Evolutionary conservation across 2,888 invertebrate genomes (phyloP), one percentile per base, ranked within the genome.

Genomic region (Macaria notata): DNA sequence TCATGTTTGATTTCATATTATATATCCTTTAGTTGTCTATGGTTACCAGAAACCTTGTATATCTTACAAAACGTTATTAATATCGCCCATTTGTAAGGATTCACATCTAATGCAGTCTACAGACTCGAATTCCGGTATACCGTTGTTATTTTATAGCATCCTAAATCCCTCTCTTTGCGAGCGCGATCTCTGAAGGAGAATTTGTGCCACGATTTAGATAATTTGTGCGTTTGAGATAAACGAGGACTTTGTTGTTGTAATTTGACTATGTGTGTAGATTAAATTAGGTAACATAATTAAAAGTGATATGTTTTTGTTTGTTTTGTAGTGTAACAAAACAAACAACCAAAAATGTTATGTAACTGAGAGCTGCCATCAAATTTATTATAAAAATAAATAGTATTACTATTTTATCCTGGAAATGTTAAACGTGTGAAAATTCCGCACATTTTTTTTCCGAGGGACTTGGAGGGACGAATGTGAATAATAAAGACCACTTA

Each of bases 21-120:
- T 41, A 41, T 41, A n/a, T 38, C 3, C 1, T 41, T 3, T 8
- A 41, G 9, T 3, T 41, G 3, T 47, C 29, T 29, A 46, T 38
- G 41, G 38, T 46, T 42, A 51, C 9, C 51, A 51, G 45, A 50
- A 51, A 59, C 54, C 43, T 4, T n/a, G 58, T 55, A 49, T 41
- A 53, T 58, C 44, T 36, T 41, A 45, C 38, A 48, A 54, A 50
- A 48, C 51, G 48, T 41, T 58, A 62, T 62, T 61, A 65, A 65
- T 66, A 57, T 49, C 47, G 31, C n/a, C 61, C 57, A 65, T 69
- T 66, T 66, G 65, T 67, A 61, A 54, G 66, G 66, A 58, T 65
- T 55, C 54, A 53, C 42, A 59, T 63, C 61, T 54, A 60, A 63
- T 63, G 45, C 52, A 45, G 38, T 52, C 42, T 44, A 51, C 46